Base-by-base conservation (phyloP, 2,113 vertebrate species). In the Anolis carolinensis region DNA sequence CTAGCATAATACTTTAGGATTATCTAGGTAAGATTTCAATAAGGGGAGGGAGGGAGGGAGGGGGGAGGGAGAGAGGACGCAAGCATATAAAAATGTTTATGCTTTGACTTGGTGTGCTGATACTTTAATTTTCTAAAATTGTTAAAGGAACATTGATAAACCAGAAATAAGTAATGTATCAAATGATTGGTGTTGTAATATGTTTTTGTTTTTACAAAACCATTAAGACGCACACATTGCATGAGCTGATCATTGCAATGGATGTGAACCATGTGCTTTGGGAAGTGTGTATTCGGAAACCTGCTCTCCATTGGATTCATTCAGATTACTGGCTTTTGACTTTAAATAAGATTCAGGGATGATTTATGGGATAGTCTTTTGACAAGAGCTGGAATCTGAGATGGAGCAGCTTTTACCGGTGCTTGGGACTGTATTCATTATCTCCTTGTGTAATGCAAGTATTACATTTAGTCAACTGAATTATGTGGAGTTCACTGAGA, bases 151-250 rank as follows among this genome's bases (percentile, higher is more conserved):
- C 87, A 82, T 93, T 91, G 90, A 90, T 94, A 95, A 94, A 93
- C 83, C 91, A 92, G 89, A 89, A 94, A 87, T 7, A 82, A 94
- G 86, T 87, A 87, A 96, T 95, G 94, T 95, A 93, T 96, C 94
- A 96, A 97, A 95, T 97, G 97, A 98, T 97, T 97, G 97, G 95
- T 94, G 93, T 92, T 94, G 95, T 96, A n/a, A 71, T 39, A 7
- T 50, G 30, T 20, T 36, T 7, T 21, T 30, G 97, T 86, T 92
- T 59, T 23, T 65, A 27, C 94, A 97, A 96, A 98, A 96, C 97
- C 97, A 98, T 97, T 98, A 98, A 98, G 97, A 97, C 96, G 96
- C 94, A 95, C 96, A 88, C 96, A 97, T 96, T 96, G 92, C 94
- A 91, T 96, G 95, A 97, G 96, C 95, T 96, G 95, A 94, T 93